phyloP scores from a whole-genome alignment of 2,797 vertebrate species.

The Apodemus agrarius region DNA sequence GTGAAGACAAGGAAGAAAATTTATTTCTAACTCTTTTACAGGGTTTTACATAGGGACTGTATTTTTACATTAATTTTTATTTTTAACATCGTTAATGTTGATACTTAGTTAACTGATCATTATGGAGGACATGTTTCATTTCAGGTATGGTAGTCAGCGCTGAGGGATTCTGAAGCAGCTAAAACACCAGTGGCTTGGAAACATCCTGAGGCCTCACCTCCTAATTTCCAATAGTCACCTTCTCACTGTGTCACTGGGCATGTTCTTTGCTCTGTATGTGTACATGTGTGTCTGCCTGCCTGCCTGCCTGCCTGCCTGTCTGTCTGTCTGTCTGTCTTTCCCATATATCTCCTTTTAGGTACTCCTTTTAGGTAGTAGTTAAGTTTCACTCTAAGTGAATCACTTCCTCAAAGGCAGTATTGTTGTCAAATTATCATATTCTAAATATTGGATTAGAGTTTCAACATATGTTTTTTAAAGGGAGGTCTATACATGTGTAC shows the following conservation, averaged over 20 bases:
- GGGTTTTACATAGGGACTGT: neutral
- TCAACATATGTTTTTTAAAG: neutral
- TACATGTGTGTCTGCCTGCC: neutral
- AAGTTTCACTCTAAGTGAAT: neutral
- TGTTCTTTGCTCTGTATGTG: neutral
- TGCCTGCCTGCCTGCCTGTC: neutral
- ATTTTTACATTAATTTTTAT: neutral
- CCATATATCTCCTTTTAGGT: neutral
- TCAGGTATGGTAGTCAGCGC: neutral
- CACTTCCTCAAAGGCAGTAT: neutral
- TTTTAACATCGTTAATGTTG: neutral
- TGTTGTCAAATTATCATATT: neutral
- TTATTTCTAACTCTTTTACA: neutral
- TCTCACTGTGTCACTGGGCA: neutral
- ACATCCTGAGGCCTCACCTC: too few relatives aligned
- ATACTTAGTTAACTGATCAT: neutral
- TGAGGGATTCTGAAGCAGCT: neutral
- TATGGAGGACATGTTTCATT: neutral
- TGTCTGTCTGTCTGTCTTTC: too few relatives aligned
- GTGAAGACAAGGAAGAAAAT: conserved; percentile 8
- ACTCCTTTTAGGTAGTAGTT: neutral
- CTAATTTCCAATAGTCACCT: neutral
- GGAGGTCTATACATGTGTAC: too few relatives aligned
- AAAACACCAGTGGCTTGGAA: neutral
- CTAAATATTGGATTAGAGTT: neutral